phyloP scores from a whole-genome alignment of 1,140 invertebrate species.

The Lepidurus apus region DNA sequence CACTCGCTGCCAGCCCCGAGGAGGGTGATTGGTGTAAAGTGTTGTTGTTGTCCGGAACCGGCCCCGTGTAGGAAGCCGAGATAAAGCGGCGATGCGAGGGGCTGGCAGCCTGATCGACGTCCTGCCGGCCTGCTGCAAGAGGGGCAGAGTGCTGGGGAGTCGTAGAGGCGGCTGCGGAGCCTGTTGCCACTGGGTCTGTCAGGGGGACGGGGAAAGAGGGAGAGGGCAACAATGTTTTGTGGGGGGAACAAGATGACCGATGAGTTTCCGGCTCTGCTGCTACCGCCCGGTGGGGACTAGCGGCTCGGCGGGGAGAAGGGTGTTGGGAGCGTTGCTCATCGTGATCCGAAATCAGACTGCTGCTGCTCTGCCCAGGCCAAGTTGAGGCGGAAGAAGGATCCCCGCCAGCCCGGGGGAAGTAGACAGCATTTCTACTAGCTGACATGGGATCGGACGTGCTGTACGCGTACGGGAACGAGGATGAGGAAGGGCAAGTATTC shows the following conservation, averaged over 20 bases:
- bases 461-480: background rate
- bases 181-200: background rate
- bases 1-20: background rate
- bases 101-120: background rate
- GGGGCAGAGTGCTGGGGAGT: constrained; percentile 12
- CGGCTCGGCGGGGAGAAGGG: background rate
- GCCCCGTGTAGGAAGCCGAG: background rate
- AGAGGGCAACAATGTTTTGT: background rate
- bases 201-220: background rate
- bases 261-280: background rate
- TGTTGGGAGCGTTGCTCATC: background rate
- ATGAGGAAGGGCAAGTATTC: background rate
- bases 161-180: background rate
- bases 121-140: background rate
- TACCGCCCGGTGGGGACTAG: background rate
- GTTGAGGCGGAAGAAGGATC: background rate
- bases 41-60: background rate
- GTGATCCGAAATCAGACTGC: background rate
- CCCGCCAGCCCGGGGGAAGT: background rate
- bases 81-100: background rate
- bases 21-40: background rate
- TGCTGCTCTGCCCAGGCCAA: background rate
- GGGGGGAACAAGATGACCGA: background rate
- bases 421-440: background rate
- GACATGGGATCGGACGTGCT: background rate